Evolutionary conservation across 2,113 vertebrate species (phyloP).

Genomic region (Sturnus vulgaris): DNA sequence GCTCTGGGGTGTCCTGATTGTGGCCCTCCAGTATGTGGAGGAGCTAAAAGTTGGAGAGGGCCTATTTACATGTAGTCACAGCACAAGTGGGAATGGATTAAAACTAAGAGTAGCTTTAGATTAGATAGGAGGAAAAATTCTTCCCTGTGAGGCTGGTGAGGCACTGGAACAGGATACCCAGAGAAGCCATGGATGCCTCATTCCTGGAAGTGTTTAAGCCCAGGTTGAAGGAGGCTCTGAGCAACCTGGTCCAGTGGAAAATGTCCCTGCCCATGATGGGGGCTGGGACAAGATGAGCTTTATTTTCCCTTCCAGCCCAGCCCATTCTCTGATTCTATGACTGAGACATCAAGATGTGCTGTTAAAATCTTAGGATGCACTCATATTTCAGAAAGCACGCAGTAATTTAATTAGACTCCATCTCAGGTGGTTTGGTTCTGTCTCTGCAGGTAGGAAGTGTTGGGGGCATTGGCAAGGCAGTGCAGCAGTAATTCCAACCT

Average conservation of each 20-base stretch:
- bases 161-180: neutral
- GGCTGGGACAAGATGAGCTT: neutral
- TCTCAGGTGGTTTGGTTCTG: neutral
- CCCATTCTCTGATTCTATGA: neutral
- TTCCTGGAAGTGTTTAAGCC: neutral
- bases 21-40: fast-evolving
- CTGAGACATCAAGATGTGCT: neutral
- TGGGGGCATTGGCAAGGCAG: neutral
- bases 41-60: neutral
- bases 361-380: neutral
- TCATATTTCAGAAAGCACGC: neutral
- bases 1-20: neutral
- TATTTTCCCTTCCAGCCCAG: neutral
- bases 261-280: fast-evolving
- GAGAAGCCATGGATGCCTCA: neutral
- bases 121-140: neutral
- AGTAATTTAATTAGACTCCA: constrained; percentile 1
- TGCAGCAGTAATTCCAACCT: neutral
- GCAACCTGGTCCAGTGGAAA: neutral
- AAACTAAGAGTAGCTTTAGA: neutral
- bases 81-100: neutral
- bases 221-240: neutral
- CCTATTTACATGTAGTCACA: neutral
- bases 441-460: neutral
- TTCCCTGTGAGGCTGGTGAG: neutral